These are phyloP conservation scores for Allolobophora icterica DNA, from an alignment of 2,888 invertebrate genomes.

Conservation along the genomic window DNA sequence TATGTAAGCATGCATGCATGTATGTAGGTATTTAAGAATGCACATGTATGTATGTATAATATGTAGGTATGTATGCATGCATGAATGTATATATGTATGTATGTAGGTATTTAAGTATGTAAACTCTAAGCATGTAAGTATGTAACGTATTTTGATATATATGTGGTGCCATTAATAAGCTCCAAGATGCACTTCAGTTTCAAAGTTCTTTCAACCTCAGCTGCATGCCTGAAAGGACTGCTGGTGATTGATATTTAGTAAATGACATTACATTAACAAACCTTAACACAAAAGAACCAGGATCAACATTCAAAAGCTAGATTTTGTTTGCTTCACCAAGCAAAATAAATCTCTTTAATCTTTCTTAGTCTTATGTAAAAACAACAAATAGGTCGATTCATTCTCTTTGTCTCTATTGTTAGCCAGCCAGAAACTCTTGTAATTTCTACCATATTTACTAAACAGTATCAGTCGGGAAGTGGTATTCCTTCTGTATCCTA, in stretches of 20 bases:
- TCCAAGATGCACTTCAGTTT: not conserved
- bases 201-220: not conserved
- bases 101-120: not conserved
- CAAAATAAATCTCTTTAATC: not conserved
- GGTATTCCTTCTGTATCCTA: not conserved
- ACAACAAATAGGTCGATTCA: not conserved
- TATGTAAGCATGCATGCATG: not conserved
- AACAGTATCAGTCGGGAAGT: not conserved
- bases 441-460: slow-evolving; percentile 1
- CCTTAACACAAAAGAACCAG: not conserved
- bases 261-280: not conserved
- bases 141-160: too few species aligned
- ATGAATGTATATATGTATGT: not conserved
- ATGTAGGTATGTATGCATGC: not conserved
- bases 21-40: not conserved
- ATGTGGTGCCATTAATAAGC: not conserved
- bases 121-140: too few species aligned
- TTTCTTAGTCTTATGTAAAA: not conserved
- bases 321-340: not conserved
- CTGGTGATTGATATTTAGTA: not conserved
- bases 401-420: not conserved
- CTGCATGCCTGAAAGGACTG: not conserved
- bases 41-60: too few species aligned
- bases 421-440: not conserved
- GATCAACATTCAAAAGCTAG: not conserved